phyloP scores from a whole-genome alignment of 92 coral and sea anemone species.

The Heteractis magnifica region DNA sequence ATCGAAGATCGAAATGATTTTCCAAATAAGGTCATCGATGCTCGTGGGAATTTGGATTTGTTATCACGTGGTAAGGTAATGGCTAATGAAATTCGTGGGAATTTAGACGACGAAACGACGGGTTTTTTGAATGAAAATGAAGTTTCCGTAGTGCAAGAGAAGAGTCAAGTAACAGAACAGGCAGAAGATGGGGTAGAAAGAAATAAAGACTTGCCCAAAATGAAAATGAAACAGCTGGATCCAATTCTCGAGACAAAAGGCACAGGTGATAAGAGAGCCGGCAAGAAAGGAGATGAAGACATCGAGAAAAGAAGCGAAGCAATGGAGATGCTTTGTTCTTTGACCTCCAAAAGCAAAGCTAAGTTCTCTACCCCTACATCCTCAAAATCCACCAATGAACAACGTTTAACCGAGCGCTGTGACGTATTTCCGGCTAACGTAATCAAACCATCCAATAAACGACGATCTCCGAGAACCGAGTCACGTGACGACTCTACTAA shows the following conservation, averaged over 20 bases:
- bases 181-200: too few relatives aligned
- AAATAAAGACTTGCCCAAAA: background rate
- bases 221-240: background rate
- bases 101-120: background rate
- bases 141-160: background rate
- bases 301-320: background rate
- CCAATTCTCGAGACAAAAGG: background rate
- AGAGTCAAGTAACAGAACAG: background rate
- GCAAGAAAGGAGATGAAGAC: background rate
- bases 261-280: background rate
- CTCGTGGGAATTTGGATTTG: background rate
- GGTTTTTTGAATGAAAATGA: background rate
- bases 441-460: conserved; percentile 34
- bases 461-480: conserved; percentile 50
- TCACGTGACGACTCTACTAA: conserved; percentile 25
- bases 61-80: background rate
- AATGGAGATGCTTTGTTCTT: background rate
- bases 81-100: background rate
- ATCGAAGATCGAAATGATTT: background rate
- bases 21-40: background rate
- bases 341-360: background rate
- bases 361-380: background rate
- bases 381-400: background rate
- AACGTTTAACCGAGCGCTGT: background rate
- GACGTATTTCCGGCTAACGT: conserved; percentile 5